A percentile compares a stretch with the other conserved stretches of the same genome.
Evolutionary conservation across 2,113 vertebrate species (phyloP).

Genomic region (Hemicordylus capensis): DNA sequence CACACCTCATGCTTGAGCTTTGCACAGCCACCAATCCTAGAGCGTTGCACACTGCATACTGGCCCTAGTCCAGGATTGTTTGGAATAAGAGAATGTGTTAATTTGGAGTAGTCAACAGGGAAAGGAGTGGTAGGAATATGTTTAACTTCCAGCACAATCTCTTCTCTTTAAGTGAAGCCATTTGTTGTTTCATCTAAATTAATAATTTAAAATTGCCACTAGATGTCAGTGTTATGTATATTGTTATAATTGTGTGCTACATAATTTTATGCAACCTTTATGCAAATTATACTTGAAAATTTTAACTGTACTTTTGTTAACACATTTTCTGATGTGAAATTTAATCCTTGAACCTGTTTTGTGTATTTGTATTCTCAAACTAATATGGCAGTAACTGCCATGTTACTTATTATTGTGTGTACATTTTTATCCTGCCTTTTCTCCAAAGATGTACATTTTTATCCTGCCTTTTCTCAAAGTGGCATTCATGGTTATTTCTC

Average conservation of each 20-base stretch:
- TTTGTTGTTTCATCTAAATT: background rate
- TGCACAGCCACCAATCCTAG: background rate
- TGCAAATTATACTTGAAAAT: background rate
- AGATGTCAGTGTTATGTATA: constrained; percentile 35
- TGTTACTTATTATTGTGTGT: background rate
- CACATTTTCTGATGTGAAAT: background rate
- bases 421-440: background rate
- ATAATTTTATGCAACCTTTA: background rate
- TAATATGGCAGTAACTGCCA: too few species aligned
- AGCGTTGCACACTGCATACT: background rate
- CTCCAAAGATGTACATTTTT: background rate
- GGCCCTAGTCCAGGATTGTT: background rate
- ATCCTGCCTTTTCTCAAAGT: too few species aligned
- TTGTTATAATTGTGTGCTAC: background rate
- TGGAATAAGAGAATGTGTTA: background rate
- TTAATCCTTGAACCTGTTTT: background rate
- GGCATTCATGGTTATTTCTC: background rate
- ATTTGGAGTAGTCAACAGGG: background rate
- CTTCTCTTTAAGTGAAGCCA: background rate
- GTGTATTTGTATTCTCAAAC: background rate
- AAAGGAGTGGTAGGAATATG: background rate
- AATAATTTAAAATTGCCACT: constrained; percentile 21
- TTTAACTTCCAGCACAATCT: background rate
- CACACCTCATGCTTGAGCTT: background rate
- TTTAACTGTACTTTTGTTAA: background rate